Conservation (phyloP, 2,888 invertebrate genomes). For the Beris morrisii region DNA sequence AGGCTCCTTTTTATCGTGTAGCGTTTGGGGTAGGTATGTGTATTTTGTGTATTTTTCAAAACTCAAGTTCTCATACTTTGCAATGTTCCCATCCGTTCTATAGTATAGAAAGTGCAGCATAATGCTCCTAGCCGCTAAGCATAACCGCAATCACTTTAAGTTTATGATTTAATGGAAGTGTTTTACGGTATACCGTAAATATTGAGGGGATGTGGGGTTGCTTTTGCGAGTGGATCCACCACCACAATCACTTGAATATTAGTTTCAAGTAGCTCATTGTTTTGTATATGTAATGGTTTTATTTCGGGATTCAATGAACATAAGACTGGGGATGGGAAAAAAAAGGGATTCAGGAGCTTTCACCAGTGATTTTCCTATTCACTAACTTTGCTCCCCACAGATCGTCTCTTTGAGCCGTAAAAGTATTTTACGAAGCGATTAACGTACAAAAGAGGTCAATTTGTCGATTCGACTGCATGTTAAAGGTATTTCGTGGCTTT, state of each 20-base stretch:
- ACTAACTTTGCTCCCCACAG: slow-evolving; percentile 8
- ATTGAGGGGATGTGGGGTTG: slow-evolving; percentile 15
- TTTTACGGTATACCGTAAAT: slow-evolving; percentile 31
- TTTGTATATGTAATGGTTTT: slow-evolving; percentile 32
- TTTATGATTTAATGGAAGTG: slow-evolving; percentile 40
- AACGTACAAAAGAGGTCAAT: slow-evolving; percentile 32
- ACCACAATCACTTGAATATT: slow-evolving; percentile 18
- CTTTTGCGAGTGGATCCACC: no score
- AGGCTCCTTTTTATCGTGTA: slow-evolving; percentile 11
- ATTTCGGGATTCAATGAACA: slow-evolving; percentile 27
- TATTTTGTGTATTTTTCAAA: background rate
- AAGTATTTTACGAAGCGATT: slow-evolving; percentile 32
- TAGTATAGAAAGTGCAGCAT: background rate
- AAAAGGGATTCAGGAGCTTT: slow-evolving; percentile 29
- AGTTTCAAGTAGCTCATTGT: slow-evolving; percentile 32
- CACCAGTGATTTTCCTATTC: slow-evolving; percentile 27
- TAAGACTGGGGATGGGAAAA: slow-evolving; percentile 13
- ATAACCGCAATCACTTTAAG: slow-evolving; percentile 33
- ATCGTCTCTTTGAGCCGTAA: slow-evolving; percentile 9
- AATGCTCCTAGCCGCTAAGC: slow-evolving; percentile 5
- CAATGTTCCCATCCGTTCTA: background rate
- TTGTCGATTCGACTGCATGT: slow-evolving; percentile 11
- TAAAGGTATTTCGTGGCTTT: background rate
- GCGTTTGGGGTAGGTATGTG: background rate
- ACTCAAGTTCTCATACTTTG: background rate